Conservation (phyloP, 2,888 invertebrate genomes). For the Drosophila quinaria region DNA sequence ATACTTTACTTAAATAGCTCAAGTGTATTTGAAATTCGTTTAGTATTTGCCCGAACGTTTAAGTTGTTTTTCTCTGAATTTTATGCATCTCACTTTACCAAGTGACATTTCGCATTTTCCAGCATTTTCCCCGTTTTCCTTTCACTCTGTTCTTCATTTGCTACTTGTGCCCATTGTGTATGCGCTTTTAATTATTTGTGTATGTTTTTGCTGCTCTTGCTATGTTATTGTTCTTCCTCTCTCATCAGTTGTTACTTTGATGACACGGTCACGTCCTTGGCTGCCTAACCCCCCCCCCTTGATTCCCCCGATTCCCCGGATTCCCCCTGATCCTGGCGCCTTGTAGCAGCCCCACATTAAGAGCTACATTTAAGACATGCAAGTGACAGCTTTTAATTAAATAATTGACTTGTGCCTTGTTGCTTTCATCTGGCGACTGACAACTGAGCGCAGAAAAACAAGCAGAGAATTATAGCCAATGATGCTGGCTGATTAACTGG, state of each 20-base stretch:
- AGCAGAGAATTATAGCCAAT: conserved; percentile 24
- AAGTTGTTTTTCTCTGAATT: conserved; percentile 12
- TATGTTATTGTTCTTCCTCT: conserved; percentile 38
- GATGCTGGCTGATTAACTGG: conserved; percentile 51
- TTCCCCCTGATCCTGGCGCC: neutral
- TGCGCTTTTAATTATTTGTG: conserved; percentile 72
- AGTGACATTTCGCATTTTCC: conserved; percentile 24
- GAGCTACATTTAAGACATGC: conserved; percentile 51
- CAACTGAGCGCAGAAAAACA: conserved; percentile 13
- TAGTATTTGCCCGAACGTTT: neutral
- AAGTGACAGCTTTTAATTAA: conserved; percentile 76
- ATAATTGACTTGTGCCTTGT: conserved; percentile 69
- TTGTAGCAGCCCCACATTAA: conserved; percentile 39
- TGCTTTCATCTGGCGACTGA: conserved; percentile 51
- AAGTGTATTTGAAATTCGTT: conserved; percentile 22
- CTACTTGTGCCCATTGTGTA: conserved; percentile 44
- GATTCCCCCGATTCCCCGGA: no score
- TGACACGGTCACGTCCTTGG: conserved; percentile 36
- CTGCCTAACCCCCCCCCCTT: conserved; percentile 7
- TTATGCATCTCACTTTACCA: conserved; percentile 28
- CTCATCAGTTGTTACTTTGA: conserved; percentile 21
- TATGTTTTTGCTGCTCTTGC: conserved; percentile 40
- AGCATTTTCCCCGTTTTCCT: neutral
- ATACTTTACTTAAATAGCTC: neutral
- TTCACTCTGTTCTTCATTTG: neutral